phyloP scores from a whole-genome alignment of 2,888 invertebrate species.

The Amaurobius ferox region DNA sequence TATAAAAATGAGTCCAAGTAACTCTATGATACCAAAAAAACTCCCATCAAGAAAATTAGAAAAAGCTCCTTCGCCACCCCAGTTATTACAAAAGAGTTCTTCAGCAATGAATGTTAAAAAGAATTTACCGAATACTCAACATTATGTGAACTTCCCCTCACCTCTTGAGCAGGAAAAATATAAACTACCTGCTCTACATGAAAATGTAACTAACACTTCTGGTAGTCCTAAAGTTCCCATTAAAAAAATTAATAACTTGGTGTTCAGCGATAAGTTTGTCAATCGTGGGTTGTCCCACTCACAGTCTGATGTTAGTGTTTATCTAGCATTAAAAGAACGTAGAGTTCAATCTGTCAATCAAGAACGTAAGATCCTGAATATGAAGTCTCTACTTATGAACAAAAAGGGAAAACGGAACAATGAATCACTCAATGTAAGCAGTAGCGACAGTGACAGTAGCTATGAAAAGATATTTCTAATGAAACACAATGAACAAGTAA shows the following conservation, averaged over 20 bases:
- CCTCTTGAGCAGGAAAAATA: constrained; percentile 19
- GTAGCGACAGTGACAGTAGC: constrained; percentile 63
- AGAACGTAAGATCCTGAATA: neutral
- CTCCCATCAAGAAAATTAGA: constrained; percentile 57
- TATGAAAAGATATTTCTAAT: constrained; percentile 50
- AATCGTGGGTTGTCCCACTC: constrained; percentile 59
- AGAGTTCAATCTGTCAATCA: constrained; percentile 33
- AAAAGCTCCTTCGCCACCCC: constrained; percentile 62
- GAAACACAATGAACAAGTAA: constrained; percentile 18
- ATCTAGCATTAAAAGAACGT: constrained; percentile 49
- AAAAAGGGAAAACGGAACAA: neutral
- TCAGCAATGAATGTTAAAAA: constrained; percentile 29
- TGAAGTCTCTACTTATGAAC: neutral
- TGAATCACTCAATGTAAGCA: constrained; percentile 30
- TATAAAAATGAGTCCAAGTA: neutral
- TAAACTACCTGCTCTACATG: constrained; percentile 45
- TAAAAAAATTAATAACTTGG: neutral
- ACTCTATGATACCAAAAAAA: constrained; percentile 16
- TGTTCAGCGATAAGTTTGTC: neutral
- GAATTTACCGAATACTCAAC: constrained; percentile 7
- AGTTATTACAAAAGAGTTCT: constrained; percentile 29
- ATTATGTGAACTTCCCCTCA: constrained; percentile 26
- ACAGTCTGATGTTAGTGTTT: constrained; percentile 69
- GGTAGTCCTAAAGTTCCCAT: neutral
- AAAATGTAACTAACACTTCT: constrained; percentile 47